Base-by-base conservation (phyloP, 2,888 invertebrate genomes). In the Melieria picta region DNA sequence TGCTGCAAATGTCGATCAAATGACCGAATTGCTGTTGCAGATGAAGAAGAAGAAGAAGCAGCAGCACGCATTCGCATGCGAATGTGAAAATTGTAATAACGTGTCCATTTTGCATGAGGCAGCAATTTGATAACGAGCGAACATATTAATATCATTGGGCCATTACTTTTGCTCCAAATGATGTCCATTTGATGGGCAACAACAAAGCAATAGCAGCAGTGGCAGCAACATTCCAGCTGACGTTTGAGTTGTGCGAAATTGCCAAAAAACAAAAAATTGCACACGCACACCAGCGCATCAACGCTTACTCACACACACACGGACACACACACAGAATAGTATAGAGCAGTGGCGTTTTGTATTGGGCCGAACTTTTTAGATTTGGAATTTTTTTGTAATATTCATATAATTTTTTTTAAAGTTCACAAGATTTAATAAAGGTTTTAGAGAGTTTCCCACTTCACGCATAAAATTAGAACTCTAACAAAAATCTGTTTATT, bases 101-200 rank as follows among this genome's bases (percentile, higher is more conserved):
- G 71, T 79, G 82, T 82, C 82, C 82, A 81, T 83, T 82, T 80
- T 75, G 78, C 78, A 82, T 81, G 82, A 77, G 77, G 81, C 78
- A 78, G 80, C 82, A 79, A 83, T 83, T 83, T 83, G 83, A 83
- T 83, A 83, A 83, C 83, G 83, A 83, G 83, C 81, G 83, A 83
- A 83, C 82, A 78, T 82, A 83, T 83, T 82, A 83, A 83, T 83
- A 83, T 83, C 79, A 81, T 82, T 81, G 82, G 77, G 56, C 75
- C 72, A 74, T 74, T 72, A 75, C 71, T 72, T 69, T 58, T 65
- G 74, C 72, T 30, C 66, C 72, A 72, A 73, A 73, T 73, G 75
- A 72, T 69, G 66, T 52, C 62, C 62, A 71, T 65, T 65, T 55
- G 56, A 30, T 30, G 30, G 30, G 30, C 30, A 30, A 30, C 30